phyloP scores from a whole-genome alignment of 2,113 vertebrate species.

The Mormyrus iriodes region DNA sequence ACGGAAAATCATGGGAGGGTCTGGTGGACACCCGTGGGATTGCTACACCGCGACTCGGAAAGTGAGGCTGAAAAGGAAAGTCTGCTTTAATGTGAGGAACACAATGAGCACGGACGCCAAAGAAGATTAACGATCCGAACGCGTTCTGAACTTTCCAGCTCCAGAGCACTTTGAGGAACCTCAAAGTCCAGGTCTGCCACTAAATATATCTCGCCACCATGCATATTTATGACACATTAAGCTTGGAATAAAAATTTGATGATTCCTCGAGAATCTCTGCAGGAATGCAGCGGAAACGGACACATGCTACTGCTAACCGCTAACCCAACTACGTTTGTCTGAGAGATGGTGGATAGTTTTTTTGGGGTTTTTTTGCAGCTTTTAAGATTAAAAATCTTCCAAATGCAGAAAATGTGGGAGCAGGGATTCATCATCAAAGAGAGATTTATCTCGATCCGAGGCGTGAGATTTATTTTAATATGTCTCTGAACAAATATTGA shows the following conservation, averaged over 20 bases:
- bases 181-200: not conserved
- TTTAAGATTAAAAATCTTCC: not conserved
- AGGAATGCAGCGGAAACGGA: not conserved
- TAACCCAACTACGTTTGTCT: not conserved
- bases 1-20: not conserved
- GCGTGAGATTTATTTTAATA: constrained; percentile 9
- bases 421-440: constrained; percentile 2
- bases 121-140: not conserved
- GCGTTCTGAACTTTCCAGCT: not conserved
- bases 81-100: not conserved
- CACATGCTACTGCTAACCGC: not conserved
- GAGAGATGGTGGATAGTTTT: not conserved
- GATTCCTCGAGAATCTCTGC: not conserved
- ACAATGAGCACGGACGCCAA: not conserved
- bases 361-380: not conserved
- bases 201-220: not conserved
- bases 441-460: not conserved
- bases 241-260: not conserved
- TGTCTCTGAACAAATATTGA: not conserved
- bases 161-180: not conserved
- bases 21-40: not conserved
- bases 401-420: not conserved
- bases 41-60: not conserved
- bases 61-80: not conserved
- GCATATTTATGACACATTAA: constrained; percentile 7